These are phyloP conservation scores for Protophormia terraenovae DNA, from an alignment of 2,888 invertebrate genomes.

Conservation along the genomic window DNA sequence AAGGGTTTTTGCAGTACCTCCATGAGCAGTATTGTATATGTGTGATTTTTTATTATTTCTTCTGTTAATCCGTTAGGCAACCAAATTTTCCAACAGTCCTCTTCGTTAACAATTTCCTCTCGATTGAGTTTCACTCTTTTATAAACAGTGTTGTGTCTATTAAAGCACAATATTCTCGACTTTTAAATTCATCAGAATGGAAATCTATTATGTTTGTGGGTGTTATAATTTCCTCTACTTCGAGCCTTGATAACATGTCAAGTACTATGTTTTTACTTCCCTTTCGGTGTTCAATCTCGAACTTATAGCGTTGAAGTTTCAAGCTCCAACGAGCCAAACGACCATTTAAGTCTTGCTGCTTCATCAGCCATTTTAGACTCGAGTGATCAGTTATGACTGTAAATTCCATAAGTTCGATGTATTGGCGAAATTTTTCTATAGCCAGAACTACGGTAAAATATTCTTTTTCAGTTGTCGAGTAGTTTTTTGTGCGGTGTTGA, in stretches of 20 bases:
- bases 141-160: neutral
- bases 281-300: neutral
- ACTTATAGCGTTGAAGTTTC: neutral
- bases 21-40: neutral
- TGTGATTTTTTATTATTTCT: neutral
- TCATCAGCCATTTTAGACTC: neutral
- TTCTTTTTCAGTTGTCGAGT: neutral
- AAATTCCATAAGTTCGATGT: neutral
- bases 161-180: neutral
- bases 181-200: neutral
- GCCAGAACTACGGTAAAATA: neutral
- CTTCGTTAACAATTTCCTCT: neutral
- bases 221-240: neutral
- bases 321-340: neutral
- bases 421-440: neutral
- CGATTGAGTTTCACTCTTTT: neutral
- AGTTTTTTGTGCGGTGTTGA: slow-evolving; percentile 3
- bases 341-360: neutral
- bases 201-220: neutral
- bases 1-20: neutral
- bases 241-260: neutral
- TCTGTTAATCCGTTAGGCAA: neutral
- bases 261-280: neutral
- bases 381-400: neutral
- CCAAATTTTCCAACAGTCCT: neutral